phyloP scores from a whole-genome alignment of 64 coral and sea anemone genomes.

The Porites australiensis region DNA sequence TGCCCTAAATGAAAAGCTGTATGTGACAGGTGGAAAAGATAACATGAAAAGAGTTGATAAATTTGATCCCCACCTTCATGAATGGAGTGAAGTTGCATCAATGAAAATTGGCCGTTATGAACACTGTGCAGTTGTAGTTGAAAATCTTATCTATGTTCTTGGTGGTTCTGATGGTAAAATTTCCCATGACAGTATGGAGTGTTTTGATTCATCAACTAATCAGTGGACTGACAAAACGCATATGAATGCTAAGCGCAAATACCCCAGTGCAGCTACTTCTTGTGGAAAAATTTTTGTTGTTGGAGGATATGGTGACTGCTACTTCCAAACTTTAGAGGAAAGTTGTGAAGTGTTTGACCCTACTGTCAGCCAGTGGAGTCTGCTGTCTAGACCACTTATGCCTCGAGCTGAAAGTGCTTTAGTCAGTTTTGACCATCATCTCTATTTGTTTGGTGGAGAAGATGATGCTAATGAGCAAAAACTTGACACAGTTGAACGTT shows the following conservation, averaged over 20 bases:
- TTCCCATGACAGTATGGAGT: slow-evolving; percentile 12
- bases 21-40: slow-evolving; percentile 20
- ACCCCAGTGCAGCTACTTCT: not conserved
- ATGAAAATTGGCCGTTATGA: slow-evolving; percentile 8
- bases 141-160: slow-evolving; percentile 5
- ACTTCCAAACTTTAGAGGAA: not conserved
- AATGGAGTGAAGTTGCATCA: not conserved
- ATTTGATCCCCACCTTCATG: not conserved
- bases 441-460: slow-evolving; percentile 61
- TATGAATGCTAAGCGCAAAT: not conserved
- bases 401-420: slow-evolving; percentile 47
- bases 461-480: not conserved
- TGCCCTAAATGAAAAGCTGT: slow-evolving; percentile 8
- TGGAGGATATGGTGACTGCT: slow-evolving; percentile 12
- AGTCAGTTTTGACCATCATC: slow-evolving; percentile 8
- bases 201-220: slow-evolving; percentile 1
- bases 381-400: not conserved
- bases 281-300: slow-evolving; percentile 30
- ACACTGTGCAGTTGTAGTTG: slow-evolving; percentile 25
- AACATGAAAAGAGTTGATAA: not conserved
- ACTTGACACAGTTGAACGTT: not conserved
- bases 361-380: not conserved
- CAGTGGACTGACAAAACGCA: not conserved
- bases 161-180: not conserved
- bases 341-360: slow-evolving; percentile 54